Evolutionary conservation across 2,797 vertebrate genomes (phyloP).

Genomic region (Pangasius macronema): DNA sequence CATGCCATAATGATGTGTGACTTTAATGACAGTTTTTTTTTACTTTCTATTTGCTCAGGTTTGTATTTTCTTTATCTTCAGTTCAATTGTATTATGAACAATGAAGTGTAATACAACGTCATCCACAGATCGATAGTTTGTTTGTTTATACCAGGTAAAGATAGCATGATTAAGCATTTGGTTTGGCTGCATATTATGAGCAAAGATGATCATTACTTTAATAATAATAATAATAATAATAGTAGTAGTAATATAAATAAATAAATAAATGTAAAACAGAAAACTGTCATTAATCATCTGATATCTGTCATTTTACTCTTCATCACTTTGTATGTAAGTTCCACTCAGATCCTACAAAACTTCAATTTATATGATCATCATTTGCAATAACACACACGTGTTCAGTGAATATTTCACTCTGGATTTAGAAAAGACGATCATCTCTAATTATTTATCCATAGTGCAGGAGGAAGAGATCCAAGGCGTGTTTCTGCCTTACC

Average conservation of each 20-base stretch:
- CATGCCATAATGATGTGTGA: slow-evolving; percentile 45
- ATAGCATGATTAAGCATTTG: slow-evolving; percentile 59
- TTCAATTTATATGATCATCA: too few relatives aligned
- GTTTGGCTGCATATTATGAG: slow-evolving; percentile 52
- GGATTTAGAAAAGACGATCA: slow-evolving; percentile 48
- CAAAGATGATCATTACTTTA: slow-evolving; percentile 16
- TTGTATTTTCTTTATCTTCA: slow-evolving; percentile 4
- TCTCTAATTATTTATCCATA: slow-evolving; percentile 54
- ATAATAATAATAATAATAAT: neutral
- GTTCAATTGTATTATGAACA: neutral
- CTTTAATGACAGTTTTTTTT: slow-evolving; percentile 8
- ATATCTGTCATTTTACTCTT: neutral
- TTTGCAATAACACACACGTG: slow-evolving; percentile 23
- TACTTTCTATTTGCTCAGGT: slow-evolving; percentile 4
- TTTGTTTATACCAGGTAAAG: slow-evolving; percentile 55
- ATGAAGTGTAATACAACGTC: slow-evolving; percentile 58
- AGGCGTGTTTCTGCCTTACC: slow-evolving; percentile 53
- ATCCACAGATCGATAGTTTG: slow-evolving; percentile 61
- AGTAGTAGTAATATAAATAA: neutral
- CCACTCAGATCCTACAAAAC: neutral
- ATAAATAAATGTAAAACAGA: neutral
- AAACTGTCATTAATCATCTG: neutral
- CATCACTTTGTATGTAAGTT: neutral
- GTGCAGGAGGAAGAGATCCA: slow-evolving; percentile 41
- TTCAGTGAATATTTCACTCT: slow-evolving; percentile 30